These are phyloP conservation scores for Nymphalis io DNA, from an alignment of 1,140 invertebrate genomes.

Conservation along the genomic window DNA sequence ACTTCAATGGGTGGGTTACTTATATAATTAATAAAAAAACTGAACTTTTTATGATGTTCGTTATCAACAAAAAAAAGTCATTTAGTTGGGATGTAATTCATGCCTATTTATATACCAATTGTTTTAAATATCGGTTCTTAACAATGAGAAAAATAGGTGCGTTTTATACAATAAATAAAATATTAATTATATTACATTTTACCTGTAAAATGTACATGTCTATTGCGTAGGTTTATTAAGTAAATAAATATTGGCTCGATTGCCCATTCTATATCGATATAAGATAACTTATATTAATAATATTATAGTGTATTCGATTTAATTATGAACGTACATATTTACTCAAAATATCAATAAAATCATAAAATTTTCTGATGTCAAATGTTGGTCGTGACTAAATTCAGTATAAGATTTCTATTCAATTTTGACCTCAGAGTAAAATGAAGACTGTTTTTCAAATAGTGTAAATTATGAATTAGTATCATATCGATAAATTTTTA, in stretches of 20 bases:
- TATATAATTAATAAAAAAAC: not conserved
- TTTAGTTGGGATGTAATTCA: not conserved
- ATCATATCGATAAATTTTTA: conserved; percentile 16
- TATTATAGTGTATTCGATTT: not conserved
- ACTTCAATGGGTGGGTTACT: no score
- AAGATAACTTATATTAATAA: not conserved
- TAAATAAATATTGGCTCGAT: conserved; percentile 5
- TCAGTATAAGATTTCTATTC: not conserved
- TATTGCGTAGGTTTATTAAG: not conserved
- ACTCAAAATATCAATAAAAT: not conserved
- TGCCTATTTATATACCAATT: not conserved
- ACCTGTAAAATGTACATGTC: conserved; percentile 1
- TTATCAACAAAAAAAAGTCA: not conserved
- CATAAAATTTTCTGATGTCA: not conserved
- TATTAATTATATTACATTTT: not conserved
- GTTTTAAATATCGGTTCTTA: not conserved
- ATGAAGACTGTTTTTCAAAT: conserved; percentile 24
- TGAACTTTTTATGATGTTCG: not conserved
- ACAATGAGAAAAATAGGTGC: not conserved
- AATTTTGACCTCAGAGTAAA: conserved; percentile 18
- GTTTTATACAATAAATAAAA: conserved; percentile 7
- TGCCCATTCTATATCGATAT: conserved; percentile 1
- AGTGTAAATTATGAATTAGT: not conserved
- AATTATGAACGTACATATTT: not conserved
- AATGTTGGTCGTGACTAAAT: not conserved